Evolutionary conservation across 64 coral and sea anemone species (phyloP).

Genomic region (Acropora yongei): DNA sequence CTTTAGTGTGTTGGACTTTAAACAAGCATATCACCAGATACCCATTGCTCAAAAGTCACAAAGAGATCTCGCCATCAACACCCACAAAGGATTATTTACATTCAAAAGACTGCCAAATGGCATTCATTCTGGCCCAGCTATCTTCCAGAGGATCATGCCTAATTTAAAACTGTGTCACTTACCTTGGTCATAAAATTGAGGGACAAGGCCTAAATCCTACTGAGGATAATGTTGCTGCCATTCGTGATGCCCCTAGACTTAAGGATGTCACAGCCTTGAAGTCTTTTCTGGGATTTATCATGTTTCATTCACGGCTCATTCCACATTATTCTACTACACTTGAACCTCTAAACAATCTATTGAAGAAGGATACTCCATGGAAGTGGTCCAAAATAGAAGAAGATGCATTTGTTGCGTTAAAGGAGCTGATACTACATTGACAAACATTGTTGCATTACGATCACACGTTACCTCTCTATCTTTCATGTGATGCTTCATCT

Average conservation of each 20-base stretch:
- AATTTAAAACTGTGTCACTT: background rate
- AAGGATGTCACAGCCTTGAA: constrained; percentile 51
- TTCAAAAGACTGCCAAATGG: constrained; percentile 64
- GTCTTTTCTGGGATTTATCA: constrained; percentile 21
- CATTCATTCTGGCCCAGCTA: constrained; percentile 22
- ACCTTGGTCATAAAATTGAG: constrained; percentile 7
- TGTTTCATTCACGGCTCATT: constrained; percentile 27
- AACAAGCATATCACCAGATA: constrained; percentile 65
- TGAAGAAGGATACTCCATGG: constrained; percentile 23
- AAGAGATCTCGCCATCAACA: constrained; percentile 45
- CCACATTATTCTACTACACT: constrained; percentile 64
- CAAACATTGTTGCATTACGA: constrained; percentile 63
- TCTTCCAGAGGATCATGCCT: constrained; percentile 38
- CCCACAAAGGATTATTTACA: constrained; percentile 50
- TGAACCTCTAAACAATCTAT: constrained; percentile 9
- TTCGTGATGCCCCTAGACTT: background rate
- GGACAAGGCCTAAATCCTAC: constrained; percentile 33
- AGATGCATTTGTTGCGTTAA: constrained; percentile 29
- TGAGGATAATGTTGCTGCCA: constrained; percentile 44
- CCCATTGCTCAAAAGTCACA: constrained; percentile 43
- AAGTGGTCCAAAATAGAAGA: constrained; percentile 56
- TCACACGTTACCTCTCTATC: constrained; percentile 39
- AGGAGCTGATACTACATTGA: constrained; percentile 61
- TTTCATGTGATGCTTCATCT: constrained; percentile 51
- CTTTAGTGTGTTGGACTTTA: constrained; percentile 59